Conservation (phyloP, 2,113 vertebrate genomes). For the Erinaceus europaeus region DNA sequence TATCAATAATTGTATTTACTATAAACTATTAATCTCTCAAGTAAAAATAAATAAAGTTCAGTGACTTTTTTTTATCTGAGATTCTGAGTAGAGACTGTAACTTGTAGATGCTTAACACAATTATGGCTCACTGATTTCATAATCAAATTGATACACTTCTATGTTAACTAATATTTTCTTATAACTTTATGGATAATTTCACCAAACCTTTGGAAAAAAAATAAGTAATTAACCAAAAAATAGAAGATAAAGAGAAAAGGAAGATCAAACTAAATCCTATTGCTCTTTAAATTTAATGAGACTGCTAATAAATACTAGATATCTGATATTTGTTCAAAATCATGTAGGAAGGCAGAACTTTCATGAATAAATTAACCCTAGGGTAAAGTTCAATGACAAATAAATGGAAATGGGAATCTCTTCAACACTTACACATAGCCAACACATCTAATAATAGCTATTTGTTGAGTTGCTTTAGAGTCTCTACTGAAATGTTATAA, state of each 20-base stretch:
- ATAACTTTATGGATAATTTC: not conserved
- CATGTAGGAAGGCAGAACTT: not conserved
- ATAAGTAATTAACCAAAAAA: not conserved
- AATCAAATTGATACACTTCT: not conserved
- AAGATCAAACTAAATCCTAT: not conserved
- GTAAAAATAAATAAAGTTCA: too few relatives aligned
- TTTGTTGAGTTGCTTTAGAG: conserved; percentile 4
- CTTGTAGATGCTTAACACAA: too few relatives aligned
- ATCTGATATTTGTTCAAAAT: not conserved
- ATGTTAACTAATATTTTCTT: not conserved
- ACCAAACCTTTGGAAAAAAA: not conserved
- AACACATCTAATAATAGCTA: not conserved
- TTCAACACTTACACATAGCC: not conserved
- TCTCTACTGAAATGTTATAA: not conserved
- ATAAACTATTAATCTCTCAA: too few relatives aligned
- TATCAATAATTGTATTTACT: too few relatives aligned
- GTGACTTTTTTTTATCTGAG: conserved; percentile 12
- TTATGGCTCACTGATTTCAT: not conserved
- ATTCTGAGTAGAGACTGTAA: not conserved
- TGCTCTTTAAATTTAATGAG: not conserved
- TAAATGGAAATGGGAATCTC: not conserved
- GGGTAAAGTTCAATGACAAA: not conserved
- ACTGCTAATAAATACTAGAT: not conserved
- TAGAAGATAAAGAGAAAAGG: not conserved
- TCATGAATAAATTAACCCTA: not conserved